These are phyloP conservation scores for Esox masquinongy DNA, from an alignment of 2,797 vertebrate genomes.

Conservation along the genomic window DNA sequence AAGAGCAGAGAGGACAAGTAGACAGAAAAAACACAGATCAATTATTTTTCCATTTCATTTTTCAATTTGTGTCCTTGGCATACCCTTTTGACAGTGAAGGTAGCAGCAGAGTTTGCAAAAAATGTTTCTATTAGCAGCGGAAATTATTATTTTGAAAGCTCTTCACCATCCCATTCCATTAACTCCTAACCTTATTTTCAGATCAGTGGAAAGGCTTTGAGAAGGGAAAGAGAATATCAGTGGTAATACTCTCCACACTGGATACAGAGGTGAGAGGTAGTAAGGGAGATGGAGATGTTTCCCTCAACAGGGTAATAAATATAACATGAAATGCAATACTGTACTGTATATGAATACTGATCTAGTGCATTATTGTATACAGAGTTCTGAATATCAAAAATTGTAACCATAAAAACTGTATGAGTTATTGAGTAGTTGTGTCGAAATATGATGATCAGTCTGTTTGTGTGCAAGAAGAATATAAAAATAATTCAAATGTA, in stretches of 20 bases:
- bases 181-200: constrained; percentile 4
- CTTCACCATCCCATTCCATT: constrained; percentile 8
- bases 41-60: constrained; percentile 1
- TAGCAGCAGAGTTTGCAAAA: constrained; percentile 16
- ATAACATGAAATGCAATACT: neutral
- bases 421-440: neutral
- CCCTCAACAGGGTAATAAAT: neutral
- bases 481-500: neutral
- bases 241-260: neutral
- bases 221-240: neutral
- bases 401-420: neutral
- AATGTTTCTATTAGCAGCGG: constrained; percentile 35
- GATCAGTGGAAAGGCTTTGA: constrained; percentile 4
- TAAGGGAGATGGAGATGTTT: neutral
- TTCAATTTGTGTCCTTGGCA: constrained; percentile 13
- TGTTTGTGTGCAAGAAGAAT: neutral
- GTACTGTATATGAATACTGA: constrained; percentile 2
- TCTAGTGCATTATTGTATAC: neutral
- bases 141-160: constrained; percentile 9
- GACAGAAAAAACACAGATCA: neutral
- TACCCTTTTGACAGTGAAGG: neutral
- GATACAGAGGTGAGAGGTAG: neutral
- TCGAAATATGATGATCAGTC: neutral
- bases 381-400: neutral
- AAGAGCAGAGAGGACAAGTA: constrained; percentile 1